Conservation (phyloP, 1,140 invertebrate species). For the Cydia fagiglandana region DNA sequence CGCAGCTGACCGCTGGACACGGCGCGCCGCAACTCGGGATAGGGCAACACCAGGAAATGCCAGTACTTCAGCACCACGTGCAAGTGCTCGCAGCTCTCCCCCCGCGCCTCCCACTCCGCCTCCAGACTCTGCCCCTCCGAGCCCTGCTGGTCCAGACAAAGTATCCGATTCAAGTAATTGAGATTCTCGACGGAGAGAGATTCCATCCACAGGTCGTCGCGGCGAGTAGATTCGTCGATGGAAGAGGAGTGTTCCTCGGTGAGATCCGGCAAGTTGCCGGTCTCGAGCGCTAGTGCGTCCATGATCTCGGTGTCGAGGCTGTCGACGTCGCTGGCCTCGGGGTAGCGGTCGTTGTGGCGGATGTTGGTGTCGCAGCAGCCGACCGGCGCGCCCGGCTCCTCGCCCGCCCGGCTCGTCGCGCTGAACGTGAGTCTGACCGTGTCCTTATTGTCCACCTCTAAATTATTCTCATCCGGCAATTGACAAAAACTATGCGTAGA, state of each 20-base stretch:
- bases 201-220: slow-evolving; percentile 57
- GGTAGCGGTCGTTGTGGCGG: slow-evolving; percentile 66
- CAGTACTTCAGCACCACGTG: slow-evolving; percentile 63
- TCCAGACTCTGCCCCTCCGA: slow-evolving; percentile 53
- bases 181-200: slow-evolving; percentile 52
- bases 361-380: slow-evolving; percentile 63
- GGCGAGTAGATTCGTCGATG: slow-evolving; percentile 59
- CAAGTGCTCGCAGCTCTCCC: slow-evolving; percentile 57
- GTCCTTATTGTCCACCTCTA: slow-evolving; percentile 35
- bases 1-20: slow-evolving; percentile 62
- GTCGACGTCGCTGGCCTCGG: slow-evolving; percentile 61
- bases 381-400: slow-evolving; percentile 34
- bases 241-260: slow-evolving; percentile 65
- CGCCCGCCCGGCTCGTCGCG: slow-evolving; percentile 34
- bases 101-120: slow-evolving; percentile 59
- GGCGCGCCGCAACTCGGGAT: slow-evolving; percentile 56
- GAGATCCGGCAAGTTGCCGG: slow-evolving; percentile 61
- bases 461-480: slow-evolving; percentile 34
- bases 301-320: slow-evolving; percentile 66
- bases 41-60: slow-evolving; percentile 55
- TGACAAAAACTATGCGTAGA: slow-evolving; percentile 56
- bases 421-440: slow-evolving; percentile 38
- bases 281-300: slow-evolving; percentile 59
- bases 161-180: slow-evolving; percentile 58
- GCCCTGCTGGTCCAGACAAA: slow-evolving; percentile 56